phyloP scores from a whole-genome alignment of 2,888 invertebrate genomes.

The Chrysopilus asiliformis region DNA sequence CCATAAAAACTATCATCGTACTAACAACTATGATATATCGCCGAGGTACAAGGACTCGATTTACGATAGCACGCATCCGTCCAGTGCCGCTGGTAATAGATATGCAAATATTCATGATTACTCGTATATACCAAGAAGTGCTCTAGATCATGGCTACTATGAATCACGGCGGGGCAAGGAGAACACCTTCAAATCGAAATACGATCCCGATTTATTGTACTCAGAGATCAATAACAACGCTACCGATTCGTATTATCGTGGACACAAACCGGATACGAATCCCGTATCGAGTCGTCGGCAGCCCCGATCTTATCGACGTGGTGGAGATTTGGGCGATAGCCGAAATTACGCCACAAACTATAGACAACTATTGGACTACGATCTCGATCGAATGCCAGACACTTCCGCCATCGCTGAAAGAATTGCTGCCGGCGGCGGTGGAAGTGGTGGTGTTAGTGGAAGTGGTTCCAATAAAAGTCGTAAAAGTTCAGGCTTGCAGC shows the following conservation, averaged over 20 bases:
- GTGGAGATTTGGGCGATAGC: conserved; percentile 10
- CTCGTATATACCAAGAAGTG: conserved; percentile 15
- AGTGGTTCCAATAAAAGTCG: conserved; percentile 1
- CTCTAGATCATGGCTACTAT: conserved; percentile 20
- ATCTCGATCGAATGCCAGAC: conserved; percentile 19
- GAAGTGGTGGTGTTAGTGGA: background rate
- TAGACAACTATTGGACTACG: conserved; percentile 11
- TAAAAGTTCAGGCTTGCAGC: conserved; percentile 12
- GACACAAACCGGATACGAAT: too few relatives aligned
- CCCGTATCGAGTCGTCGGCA: conserved; percentile 16
- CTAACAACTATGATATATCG: conserved; percentile 6
- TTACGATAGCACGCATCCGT: conserved; percentile 22
- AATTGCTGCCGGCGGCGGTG: conserved; percentile 11
- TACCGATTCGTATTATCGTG: too few relatives aligned
- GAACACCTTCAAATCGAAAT: conserved; percentile 22
- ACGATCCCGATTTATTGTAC: conserved; percentile 22
- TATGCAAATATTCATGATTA: conserved; percentile 16
- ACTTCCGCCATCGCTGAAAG: conserved; percentile 23
- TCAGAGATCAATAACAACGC: conserved; percentile 21
- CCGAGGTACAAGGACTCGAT: conserved; percentile 26
- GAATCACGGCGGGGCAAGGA: conserved; percentile 20
- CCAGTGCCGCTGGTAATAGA: conserved; percentile 20
- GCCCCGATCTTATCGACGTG: conserved; percentile 24
- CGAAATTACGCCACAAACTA: conserved; percentile 14
- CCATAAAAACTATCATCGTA: conserved; percentile 1